phyloP scores from a whole-genome alignment of 2,113 vertebrate genomes.

The Etheostoma spectabile region DNA sequence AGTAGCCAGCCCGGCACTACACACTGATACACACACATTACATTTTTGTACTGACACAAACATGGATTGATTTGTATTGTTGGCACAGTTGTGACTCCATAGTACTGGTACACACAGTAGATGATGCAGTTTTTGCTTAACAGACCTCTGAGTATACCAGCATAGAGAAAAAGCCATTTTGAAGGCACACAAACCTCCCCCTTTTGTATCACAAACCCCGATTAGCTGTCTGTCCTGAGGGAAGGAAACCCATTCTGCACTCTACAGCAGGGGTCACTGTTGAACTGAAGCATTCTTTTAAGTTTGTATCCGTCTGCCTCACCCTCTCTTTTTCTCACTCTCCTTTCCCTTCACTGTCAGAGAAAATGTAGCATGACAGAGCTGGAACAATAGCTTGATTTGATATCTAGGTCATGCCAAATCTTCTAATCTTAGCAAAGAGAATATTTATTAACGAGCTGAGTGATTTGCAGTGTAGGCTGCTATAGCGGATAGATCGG shows the following conservation, averaged over 20 bases:
- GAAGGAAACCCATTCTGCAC: not conserved
- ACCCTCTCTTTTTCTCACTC: not conserved
- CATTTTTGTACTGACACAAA: too few species aligned
- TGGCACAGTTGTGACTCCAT: not conserved
- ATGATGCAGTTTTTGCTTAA: not conserved
- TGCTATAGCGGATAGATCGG: conserved; percentile 53
- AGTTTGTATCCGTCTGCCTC: conserved; percentile 6
- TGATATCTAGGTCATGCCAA: conserved; percentile 81
- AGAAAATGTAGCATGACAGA: conserved; percentile 61
- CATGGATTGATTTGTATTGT: too few species aligned
- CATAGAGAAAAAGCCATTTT: not conserved
- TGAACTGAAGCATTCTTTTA: conserved; percentile 60
- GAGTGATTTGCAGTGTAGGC: conserved; percentile 54
- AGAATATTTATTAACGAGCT: conserved; percentile 79
- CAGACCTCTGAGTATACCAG: not conserved
- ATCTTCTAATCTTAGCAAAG: conserved; percentile 78
- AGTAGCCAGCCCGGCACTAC: not conserved
- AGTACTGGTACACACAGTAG: not conserved
- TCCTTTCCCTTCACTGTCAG: conserved; percentile 34
- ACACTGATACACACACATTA: not conserved
- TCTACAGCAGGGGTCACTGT: conserved; percentile 82
- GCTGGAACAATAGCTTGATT: conserved; percentile 73
- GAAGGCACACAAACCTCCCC: not conserved
- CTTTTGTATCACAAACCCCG: not conserved
- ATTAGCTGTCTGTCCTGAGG: not conserved